These are phyloP conservation scores for Percopsis transmontana DNA, from an alignment of 2,113 vertebrate species.

Conservation along the genomic window DNA sequence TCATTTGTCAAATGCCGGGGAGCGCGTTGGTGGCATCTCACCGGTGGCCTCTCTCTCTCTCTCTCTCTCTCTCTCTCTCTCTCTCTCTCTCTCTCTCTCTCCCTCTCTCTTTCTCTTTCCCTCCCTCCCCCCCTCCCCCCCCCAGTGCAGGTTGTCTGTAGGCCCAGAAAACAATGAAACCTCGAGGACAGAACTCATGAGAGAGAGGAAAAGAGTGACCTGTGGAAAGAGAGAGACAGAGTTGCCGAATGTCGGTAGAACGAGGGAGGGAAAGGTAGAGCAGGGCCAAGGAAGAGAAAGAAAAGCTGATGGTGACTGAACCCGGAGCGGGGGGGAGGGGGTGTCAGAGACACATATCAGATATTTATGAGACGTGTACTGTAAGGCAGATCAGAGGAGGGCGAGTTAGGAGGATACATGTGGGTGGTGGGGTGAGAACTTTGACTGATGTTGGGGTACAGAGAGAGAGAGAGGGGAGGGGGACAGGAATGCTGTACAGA, in stretches of 20 bases:
- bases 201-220: background rate
- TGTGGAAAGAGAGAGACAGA: constrained; percentile 11
- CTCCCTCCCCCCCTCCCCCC: constrained; percentile 41
- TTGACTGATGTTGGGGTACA: constrained; percentile 9
- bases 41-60: constrained; percentile 24
- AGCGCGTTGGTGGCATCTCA: constrained; percentile 56
- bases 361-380: constrained; percentile 64
- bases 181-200: constrained; percentile 38
- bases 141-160: constrained; percentile 56
- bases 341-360: constrained; percentile 43
- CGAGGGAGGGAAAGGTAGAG: constrained; percentile 24
- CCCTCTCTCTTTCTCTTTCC: background rate
- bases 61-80: background rate
- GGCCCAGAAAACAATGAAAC: constrained; percentile 43
- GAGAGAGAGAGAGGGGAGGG: background rate
- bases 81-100: constrained; percentile 42
- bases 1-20: constrained; percentile 73
- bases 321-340: constrained; percentile 37
- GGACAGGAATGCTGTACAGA: constrained; percentile 17
- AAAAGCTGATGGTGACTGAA: constrained; percentile 20
- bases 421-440: background rate
- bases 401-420: constrained; percentile 36
- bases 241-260: background rate
- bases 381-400: constrained; percentile 53
- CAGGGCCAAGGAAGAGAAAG: constrained; percentile 11